Evolutionary conservation across 2,888 invertebrate genomes (phyloP), one percentile per base, ranked within the genome.

Genomic region (Tetragonula carbonaria): DNA sequence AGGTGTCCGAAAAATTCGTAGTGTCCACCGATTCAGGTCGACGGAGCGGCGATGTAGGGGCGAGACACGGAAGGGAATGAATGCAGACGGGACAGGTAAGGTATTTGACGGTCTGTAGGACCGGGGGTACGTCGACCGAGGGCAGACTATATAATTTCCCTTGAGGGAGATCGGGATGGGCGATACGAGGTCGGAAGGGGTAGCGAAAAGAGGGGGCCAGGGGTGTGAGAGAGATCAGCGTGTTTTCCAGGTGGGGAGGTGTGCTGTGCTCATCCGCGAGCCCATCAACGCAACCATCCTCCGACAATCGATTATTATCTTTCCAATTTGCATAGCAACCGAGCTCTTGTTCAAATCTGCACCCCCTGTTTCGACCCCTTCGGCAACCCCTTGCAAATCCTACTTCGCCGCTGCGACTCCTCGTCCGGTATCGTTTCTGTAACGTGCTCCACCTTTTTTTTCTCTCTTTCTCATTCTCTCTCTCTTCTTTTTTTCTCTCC

Each of bases 231-330:
- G 87, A 85, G 91, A 90, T 88, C 89, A 87, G 90, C 85, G 87
- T 90, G 90, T 91, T 89, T 90, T 91, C 91, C 92, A 91, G 90
- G 90, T 90, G 87, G 90, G 88, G 91, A 90, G 90, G 85, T 89
- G 90, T 90, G 91, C 91, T 88, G 88, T 90, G 89, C 91, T 92
- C 93, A 93, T 93, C 92, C 92, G 88, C 91, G 91, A 91, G 89
- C 93, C 93, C 93, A 94, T 94, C 93, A 90, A 93, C 90, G 90
- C 88, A 91, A 92, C 91, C 91, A 93, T 91, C 89, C 90, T 91
- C 93, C 91, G 91, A 92, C 93, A 92, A 94, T 94, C 94, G 94
- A 94, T 94, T 94, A 94, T 94, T 93, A 94, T 94, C 93, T 93
- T 93, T 94, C 93, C 93, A 94, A 94, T 94, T 94, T 94, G 93